These are phyloP conservation scores for Rhynchopsitta pachyrhyncha DNA, from an alignment of 2,113 vertebrate species.

Conservation along the genomic window DNA sequence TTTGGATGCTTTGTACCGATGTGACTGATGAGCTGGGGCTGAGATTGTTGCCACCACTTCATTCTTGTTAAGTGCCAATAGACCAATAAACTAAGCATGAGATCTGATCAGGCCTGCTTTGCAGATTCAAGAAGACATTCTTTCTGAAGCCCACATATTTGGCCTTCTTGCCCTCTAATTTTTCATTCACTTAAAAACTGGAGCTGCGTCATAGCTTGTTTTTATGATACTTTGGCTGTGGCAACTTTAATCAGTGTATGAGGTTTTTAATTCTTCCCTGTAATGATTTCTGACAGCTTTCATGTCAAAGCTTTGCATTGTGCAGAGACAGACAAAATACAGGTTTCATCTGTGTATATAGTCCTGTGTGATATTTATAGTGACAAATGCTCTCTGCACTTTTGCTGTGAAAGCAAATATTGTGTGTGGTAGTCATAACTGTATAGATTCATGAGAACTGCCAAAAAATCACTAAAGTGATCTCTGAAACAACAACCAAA, in stretches of 20 bases:
- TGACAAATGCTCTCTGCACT: slow-evolving; percentile 2
- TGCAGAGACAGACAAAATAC: neutral
- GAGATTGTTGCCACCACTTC: neutral
- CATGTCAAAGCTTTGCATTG: neutral
- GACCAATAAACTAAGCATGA: neutral
- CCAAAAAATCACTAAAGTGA: neutral
- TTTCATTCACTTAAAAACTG: slow-evolving; percentile 34
- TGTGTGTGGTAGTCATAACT: neutral
- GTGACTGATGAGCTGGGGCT: neutral
- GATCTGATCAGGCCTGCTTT: neutral
- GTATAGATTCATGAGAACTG: neutral
- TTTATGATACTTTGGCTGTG: neutral
- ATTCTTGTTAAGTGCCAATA: neutral
- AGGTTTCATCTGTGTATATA: neutral
- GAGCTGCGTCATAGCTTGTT: neutral
- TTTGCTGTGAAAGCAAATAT: neutral
- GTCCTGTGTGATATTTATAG: neutral
- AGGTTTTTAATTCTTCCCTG: neutral
- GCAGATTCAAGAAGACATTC: neutral
- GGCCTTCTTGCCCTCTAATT: slow-evolving; percentile 16
- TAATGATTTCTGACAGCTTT: slow-evolving; percentile 29
- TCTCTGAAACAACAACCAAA: neutral
- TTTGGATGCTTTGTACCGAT: slow-evolving; percentile 16
- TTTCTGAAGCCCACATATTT: slow-evolving; percentile 8
- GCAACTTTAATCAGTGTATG: neutral